Conservation (phyloP, 2,888 invertebrate genomes). For the Eumerus sabulonum region DNA sequence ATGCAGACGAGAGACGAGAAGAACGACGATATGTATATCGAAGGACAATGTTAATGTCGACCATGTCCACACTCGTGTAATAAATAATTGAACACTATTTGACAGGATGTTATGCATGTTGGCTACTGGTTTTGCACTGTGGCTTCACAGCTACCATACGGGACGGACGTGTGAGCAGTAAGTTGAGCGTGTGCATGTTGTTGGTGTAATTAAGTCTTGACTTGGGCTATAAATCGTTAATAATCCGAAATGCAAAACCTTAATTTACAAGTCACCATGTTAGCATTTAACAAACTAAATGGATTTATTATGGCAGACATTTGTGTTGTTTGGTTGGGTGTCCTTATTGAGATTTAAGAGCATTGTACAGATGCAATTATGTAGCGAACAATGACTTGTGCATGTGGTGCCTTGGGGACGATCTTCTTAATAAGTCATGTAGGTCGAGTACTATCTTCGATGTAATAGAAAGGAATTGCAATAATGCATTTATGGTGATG, state of each 20-base stretch:
- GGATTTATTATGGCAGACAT: slow-evolving; percentile 60
- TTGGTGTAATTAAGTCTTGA: slow-evolving; percentile 65
- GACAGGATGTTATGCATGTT: slow-evolving; percentile 67
- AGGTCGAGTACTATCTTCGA: slow-evolving; percentile 8
- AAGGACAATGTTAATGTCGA: slow-evolving; percentile 55
- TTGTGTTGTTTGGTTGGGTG: slow-evolving; percentile 37
- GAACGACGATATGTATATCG: too few species aligned
- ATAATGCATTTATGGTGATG: slow-evolving; percentile 38
- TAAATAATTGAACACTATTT: slow-evolving; percentile 69
- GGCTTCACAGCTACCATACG: slow-evolving; percentile 33
- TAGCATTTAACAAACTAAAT: slow-evolving; percentile 68
- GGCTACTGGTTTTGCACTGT: slow-evolving; percentile 62
- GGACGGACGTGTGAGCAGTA: not conserved
- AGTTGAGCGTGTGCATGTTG: slow-evolving; percentile 40
- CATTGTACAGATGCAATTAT: slow-evolving; percentile 29
- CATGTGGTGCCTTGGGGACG: slow-evolving; percentile 23
- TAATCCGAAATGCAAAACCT: slow-evolving; percentile 69
- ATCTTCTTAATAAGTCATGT: slow-evolving; percentile 46
- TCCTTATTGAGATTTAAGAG: slow-evolving; percentile 14
- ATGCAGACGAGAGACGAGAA: too few species aligned
- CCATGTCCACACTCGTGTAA: slow-evolving; percentile 68
- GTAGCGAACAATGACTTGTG: slow-evolving; percentile 10
- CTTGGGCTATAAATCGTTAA: slow-evolving; percentile 62
- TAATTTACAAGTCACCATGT: slow-evolving; percentile 69
- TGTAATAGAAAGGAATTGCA: not conserved